Evolutionary conservation across 92 coral and sea anemone genomes (phyloP), one percentile per base, ranked within the genome.

Genomic region (Hydrozoanthus gracilis): DNA sequence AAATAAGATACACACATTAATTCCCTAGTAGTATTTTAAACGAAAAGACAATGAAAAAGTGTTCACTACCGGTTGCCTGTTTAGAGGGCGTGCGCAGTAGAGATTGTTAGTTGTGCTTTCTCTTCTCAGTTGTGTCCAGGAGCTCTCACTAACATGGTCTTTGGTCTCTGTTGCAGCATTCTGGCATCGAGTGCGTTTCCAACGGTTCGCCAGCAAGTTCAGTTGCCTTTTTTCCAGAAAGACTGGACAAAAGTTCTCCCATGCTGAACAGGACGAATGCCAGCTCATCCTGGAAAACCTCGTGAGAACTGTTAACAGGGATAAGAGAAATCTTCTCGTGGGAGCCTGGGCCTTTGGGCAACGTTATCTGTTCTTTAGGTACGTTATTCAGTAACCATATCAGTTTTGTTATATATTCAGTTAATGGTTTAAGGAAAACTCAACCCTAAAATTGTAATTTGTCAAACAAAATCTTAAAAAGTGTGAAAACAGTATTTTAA

Each of bases 301-400:
- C 75, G 77, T 89, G 86, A 77, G 88, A 48, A 83, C 84, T 50
- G 78, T 77, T 8, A 88, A 87, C 70, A 84, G 85, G 55, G 77
- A 87, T 49, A 78, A 77, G 73, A 78, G 87, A 50, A 93, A 87
- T 83, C 78, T 82, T 67, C 87, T 91, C 71, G 51, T 84, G 45
- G 91, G 91, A 51, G 86, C 95, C 17, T 94, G 94, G 94, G 78
- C 77, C 48, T 87, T 94, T 51, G 98, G 98, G 15, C 91, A 93
- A 88, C 91, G 86, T 83, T 72, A 75, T 27, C 82, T 94, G 4
- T 88, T 92, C 84, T 92, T 78, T 86, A 94, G 98, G 98, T 92
- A 82, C 62, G 61, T 50, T 12, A 4, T 51, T 50, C 2, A 3
- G 12, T 69, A 13, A 27, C 48, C 8, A 4, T 67, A 10, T 67